Conservation (phyloP, 2,113 vertebrate species). For the Tragelaphus buxtoni region DNA sequence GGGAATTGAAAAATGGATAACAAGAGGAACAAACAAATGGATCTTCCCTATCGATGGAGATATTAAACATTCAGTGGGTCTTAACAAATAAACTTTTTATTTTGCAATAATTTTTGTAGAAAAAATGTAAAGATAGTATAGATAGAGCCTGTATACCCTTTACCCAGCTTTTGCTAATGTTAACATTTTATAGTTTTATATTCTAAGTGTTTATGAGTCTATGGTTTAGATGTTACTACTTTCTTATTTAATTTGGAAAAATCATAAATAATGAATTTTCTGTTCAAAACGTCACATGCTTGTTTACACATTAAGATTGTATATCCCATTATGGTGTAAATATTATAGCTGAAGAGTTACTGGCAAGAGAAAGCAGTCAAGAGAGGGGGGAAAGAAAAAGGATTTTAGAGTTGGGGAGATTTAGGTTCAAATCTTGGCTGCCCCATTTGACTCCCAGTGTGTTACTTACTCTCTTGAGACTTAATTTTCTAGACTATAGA, state of each 20-base stretch:
- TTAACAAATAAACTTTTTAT: neutral
- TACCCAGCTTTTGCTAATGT: neutral
- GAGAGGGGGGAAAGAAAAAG: neutral
- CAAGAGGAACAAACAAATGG: neutral
- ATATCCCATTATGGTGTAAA: neutral
- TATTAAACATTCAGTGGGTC: neutral
- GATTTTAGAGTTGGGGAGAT: neutral
- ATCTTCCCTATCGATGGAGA: neutral
- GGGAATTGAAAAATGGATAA: neutral
- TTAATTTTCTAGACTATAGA: neutral
- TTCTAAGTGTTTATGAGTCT: neutral
- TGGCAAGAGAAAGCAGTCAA: neutral
- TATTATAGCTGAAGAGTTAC: neutral
- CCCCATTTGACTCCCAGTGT: neutral
- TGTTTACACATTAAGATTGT: neutral
- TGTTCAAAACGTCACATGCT: neutral
- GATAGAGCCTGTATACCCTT: neutral
- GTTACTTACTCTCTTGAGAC: neutral
- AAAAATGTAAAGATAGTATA: neutral
- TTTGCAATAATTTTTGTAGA: conserved; percentile 3
- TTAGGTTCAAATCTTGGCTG: neutral
- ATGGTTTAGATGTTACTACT: neutral
- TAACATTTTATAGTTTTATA: neutral
- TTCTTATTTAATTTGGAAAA: neutral
- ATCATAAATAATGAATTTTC: neutral